Evolutionary conservation across 2,797 vertebrate species (phyloP).

Genomic region (Hypotaenidia philippensis): DNA sequence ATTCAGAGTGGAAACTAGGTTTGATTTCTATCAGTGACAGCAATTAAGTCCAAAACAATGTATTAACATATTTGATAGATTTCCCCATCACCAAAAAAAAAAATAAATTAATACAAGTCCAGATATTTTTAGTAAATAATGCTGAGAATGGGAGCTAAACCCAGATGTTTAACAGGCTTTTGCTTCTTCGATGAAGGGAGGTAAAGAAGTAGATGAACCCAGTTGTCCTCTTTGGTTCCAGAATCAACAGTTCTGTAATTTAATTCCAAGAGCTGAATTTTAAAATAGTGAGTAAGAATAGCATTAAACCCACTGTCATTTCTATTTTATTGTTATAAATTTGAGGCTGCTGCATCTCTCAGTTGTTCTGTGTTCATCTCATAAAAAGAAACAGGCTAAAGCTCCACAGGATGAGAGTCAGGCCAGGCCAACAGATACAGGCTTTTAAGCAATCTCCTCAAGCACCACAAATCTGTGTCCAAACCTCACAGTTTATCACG

Average conservation of each 20-base stretch:
- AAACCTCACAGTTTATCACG: conserved; percentile 51
- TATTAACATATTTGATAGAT: background rate
- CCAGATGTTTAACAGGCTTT: background rate
- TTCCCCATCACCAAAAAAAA: background rate
- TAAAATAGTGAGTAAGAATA: background rate
- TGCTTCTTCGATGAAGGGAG: background rate
- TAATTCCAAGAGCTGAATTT: background rate
- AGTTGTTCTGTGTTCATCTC: background rate
- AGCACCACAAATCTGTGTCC: conserved; percentile 26
- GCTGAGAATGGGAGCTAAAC: background rate
- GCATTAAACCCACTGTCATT: background rate
- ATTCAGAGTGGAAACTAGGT: background rate
- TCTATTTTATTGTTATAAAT: background rate
- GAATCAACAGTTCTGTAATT: background rate
- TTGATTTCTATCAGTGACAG: background rate
- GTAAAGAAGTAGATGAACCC: background rate
- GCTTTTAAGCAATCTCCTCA: conserved; percentile 9
- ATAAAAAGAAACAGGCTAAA: background rate
- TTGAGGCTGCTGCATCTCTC: background rate
- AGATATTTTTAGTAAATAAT: background rate
- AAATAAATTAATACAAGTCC: background rate
- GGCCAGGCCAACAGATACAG: background rate
- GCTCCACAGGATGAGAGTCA: background rate
- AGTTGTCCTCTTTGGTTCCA: background rate
- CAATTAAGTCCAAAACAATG: background rate